phyloP scores from a whole-genome alignment of 2,113 vertebrate genomes.

The Alosa alosa region DNA sequence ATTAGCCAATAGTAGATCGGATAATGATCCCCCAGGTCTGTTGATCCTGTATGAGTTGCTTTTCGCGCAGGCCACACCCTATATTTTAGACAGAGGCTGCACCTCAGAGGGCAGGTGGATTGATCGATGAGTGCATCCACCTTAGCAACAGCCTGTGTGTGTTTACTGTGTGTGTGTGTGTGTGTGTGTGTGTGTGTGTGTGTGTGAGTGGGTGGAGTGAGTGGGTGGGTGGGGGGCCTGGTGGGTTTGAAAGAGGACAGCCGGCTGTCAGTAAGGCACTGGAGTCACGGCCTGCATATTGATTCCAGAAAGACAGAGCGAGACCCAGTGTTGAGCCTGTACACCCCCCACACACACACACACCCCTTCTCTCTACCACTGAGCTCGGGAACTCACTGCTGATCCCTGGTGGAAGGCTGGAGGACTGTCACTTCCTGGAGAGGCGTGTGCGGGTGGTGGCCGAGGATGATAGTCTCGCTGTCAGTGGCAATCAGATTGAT shows the following conservation, averaged over 20 bases:
- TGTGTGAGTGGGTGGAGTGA: background rate
- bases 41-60: background rate
- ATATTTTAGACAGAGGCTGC: background rate
- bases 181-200: slow-evolving; percentile 1
- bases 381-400: background rate
- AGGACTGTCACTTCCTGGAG: background rate
- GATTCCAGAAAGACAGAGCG: background rate
- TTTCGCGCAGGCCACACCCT: background rate
- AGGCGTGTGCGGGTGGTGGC: background rate
- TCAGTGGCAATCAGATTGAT: background rate
- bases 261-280: slow-evolving; percentile 11
- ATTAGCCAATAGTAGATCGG: slow-evolving; percentile 9
- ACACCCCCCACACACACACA: background rate
- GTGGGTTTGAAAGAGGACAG: background rate
- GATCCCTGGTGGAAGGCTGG: background rate
- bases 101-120: background rate
- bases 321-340: background rate
- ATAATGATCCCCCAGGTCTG: background rate
- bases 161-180: background rate
- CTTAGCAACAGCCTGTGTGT: background rate
- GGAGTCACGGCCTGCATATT: slow-evolving; percentile 3
- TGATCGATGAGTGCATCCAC: background rate
- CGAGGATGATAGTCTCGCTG: background rate
- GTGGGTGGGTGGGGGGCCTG: background rate
- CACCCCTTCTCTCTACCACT: background rate